Conservation (phyloP, 2,797 vertebrate species). For the Eulemur coronatus region DNA sequence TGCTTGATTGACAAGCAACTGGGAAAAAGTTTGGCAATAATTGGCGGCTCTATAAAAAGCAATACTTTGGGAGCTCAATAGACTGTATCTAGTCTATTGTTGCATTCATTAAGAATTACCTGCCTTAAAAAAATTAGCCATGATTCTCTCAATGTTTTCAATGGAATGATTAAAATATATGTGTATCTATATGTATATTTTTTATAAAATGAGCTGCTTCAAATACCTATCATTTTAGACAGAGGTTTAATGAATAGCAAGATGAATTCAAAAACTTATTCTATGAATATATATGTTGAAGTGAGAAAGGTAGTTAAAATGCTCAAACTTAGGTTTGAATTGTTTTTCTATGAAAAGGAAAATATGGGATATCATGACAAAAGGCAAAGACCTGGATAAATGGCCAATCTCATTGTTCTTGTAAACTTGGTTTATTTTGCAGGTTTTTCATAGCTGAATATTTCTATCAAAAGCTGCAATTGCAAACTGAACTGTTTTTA, state of each 20-base stretch:
- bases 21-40: not conserved
- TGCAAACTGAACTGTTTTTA: constrained; percentile 38
- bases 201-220: not conserved
- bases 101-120: not conserved
- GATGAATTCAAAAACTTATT: not conserved
- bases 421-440: not conserved
- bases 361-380: not conserved
- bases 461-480: not conserved
- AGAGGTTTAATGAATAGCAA: not conserved
- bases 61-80: not conserved
- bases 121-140: not conserved
- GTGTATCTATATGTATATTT: not conserved
- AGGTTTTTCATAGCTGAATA: constrained; percentile 25
- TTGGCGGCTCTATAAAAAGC: not conserved
- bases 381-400: not conserved
- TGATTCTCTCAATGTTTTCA: not conserved
- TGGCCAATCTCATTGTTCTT: not conserved
- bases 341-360: not conserved
- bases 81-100: not conserved
- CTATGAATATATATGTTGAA: not conserved
- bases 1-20: not conserved
- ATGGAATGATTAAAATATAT: not conserved
- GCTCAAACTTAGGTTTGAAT: not conserved
- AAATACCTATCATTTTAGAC: not conserved
- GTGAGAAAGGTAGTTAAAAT: not conserved